phyloP scores from a whole-genome alignment of 1,140 invertebrate genomes.

The Tenebrio molitor region DNA sequence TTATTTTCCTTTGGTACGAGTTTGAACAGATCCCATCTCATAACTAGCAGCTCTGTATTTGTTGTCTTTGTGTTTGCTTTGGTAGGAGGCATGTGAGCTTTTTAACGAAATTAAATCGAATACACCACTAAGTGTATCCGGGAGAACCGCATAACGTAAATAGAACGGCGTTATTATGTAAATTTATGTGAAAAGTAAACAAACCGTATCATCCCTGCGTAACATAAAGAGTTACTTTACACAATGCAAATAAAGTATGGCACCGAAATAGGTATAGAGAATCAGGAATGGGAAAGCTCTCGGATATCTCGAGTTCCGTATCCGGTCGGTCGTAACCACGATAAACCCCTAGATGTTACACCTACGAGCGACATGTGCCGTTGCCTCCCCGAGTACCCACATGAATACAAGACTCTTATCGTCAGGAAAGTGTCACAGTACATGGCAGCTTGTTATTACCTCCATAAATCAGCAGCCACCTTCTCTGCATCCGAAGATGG shows the following conservation, averaged over 20 bases:
- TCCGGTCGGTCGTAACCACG: constrained; percentile 37
- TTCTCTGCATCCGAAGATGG: constrained; percentile 3
- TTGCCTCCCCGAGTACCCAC: neutral
- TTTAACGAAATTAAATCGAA: constrained; percentile 29
- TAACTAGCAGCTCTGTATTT: too few species aligned
- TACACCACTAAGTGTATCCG: neutral
- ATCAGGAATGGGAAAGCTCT: constrained; percentile 36
- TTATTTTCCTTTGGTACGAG: too few species aligned
- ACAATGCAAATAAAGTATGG: constrained; percentile 39
- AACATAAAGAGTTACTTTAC: constrained; percentile 38
- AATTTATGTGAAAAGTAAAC: constrained; percentile 32
- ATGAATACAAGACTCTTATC: constrained; percentile 36
- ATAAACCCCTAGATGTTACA: constrained; percentile 35
- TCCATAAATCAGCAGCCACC: constrained; percentile 24
- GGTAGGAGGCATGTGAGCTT: neutral
- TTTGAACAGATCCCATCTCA: too few species aligned
- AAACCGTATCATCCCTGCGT: constrained; percentile 19
- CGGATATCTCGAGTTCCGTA: constrained; percentile 24
- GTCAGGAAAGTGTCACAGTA: constrained; percentile 26
- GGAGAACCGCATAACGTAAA: constrained; percentile 4
- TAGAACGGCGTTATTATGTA: constrained; percentile 26
- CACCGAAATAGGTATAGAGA: constrained; percentile 28
- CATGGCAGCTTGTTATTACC: constrained; percentile 32
- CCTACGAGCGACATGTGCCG: neutral
- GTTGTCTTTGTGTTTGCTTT: neutral